Evolutionary conservation across 2,888 invertebrate genomes (phyloP).

Genomic region (Junonia oenone): DNA sequence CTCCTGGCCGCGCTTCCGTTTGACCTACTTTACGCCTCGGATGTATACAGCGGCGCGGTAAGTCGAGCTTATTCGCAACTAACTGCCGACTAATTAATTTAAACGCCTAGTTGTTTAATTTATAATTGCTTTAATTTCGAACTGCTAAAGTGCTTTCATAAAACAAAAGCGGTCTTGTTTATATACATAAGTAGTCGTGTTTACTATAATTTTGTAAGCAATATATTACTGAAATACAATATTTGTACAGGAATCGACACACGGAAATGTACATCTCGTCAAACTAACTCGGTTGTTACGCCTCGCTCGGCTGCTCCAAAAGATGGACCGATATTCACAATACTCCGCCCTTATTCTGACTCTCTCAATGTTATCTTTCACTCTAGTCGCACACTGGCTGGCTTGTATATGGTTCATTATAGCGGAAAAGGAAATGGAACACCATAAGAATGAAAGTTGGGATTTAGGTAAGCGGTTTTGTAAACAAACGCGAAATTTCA

Average conservation of each 20-base stretch:
- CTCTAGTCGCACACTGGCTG: conserved; percentile 96
- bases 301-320: conserved; percentile 93
- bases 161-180: neutral
- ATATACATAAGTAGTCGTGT: neutral
- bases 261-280: conserved; percentile 92
- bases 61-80: conserved; percentile 53
- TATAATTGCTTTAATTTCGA: conserved; percentile 17
- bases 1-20: conserved; percentile 96
- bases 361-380: conserved; percentile 95
- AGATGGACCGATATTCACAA: conserved; percentile 97
- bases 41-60: conserved; percentile 92
- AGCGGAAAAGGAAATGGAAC: conserved; percentile 93
- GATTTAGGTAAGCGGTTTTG: conserved; percentile 84
- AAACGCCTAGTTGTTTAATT: conserved; percentile 18
- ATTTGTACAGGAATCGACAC: conserved; percentile 82
- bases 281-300: conserved; percentile 94
- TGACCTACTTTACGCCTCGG: conserved; percentile 94
- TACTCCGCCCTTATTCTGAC: conserved; percentile 97
- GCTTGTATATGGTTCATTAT: conserved; percentile 98
- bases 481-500: neutral
- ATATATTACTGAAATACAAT: neutral
- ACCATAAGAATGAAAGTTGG: conserved; percentile 85
- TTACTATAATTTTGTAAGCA: neutral
- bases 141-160: neutral
- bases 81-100: conserved; percentile 22